A percentile compares a stretch with the other conserved stretches of the same genome.
These are phyloP conservation scores for Melieria crassipennis DNA, from an alignment of 2,888 invertebrate species.

Conservation along the genomic window DNA sequence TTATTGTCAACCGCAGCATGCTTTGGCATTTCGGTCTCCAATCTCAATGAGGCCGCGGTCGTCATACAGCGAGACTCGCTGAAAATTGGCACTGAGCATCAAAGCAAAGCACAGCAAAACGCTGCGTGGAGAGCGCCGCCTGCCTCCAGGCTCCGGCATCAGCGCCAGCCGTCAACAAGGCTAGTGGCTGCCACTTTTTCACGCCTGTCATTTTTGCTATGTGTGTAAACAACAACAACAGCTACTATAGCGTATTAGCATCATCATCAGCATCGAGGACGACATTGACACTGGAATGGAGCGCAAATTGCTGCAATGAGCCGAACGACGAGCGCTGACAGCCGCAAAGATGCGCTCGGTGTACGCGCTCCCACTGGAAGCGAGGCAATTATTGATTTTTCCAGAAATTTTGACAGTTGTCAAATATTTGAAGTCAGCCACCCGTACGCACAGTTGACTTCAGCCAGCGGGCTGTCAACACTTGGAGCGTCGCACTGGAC, in stretches of 20 bases:
- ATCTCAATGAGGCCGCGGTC: conserved; percentile 15
- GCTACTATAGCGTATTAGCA: too few species aligned
- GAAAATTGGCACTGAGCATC: conserved; percentile 6
- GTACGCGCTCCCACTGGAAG: conserved; percentile 22
- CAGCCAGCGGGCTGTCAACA: too few species aligned
- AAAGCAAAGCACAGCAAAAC: background rate
- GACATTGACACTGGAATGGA: conserved; percentile 32
- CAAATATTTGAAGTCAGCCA: conserved; percentile 15
- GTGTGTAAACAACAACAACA: background rate
- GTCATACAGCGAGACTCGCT: conserved; percentile 1
- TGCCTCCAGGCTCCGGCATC: conserved; percentile 8
- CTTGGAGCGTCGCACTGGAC: too few species aligned
- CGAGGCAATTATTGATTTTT: conserved; percentile 44
- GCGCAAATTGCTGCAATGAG: conserved; percentile 8
- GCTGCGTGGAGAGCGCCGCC: conserved; percentile 11
- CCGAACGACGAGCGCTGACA: conserved; percentile 17
- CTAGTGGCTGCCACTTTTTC: conserved; percentile 9
- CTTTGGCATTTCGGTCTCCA: conserved; percentile 31
- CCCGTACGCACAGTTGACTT: too few species aligned
- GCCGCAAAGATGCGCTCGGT: conserved; percentile 1
- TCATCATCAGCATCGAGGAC: conserved; percentile 8
- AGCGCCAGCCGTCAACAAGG: background rate
- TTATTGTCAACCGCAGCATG: conserved; percentile 25
- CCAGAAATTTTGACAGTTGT: conserved; percentile 41
- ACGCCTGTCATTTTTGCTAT: conserved; percentile 6